These are phyloP conservation scores for Pammene fasciana DNA, from an alignment of 2,888 invertebrate genomes.

Conservation along the genomic window DNA sequence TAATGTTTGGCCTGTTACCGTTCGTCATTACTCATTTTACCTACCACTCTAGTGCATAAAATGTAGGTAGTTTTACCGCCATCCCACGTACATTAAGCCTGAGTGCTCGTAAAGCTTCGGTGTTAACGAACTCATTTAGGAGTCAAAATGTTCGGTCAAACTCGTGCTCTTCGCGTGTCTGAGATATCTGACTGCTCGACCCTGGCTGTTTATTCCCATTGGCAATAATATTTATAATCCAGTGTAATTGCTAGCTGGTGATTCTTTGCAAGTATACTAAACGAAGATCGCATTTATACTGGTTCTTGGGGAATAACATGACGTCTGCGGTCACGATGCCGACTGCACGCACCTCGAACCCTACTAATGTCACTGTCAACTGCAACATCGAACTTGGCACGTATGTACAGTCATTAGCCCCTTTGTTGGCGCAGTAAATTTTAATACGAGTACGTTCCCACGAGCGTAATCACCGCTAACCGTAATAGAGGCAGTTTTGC, in stretches of 20 bases:
- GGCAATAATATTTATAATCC: constrained; percentile 2
- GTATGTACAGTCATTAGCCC: constrained; percentile 39
- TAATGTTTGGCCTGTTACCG: constrained; percentile 31
- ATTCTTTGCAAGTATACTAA: background rate
- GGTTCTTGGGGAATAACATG: background rate
- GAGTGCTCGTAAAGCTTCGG: constrained; percentile 69
- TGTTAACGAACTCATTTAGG: constrained; percentile 80
- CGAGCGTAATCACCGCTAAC: constrained; percentile 31
- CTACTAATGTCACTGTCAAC: constrained; percentile 48
- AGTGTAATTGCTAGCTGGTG: background rate
- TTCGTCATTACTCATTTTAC: constrained; percentile 40
- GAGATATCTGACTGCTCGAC: constrained; percentile 61
- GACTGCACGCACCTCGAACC: constrained; percentile 50
- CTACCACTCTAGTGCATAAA: constrained; percentile 49
- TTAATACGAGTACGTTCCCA: constrained; percentile 37
- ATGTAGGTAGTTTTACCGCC: constrained; percentile 51
- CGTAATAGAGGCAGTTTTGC: constrained; percentile 28
- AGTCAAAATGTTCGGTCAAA: constrained; percentile 70
- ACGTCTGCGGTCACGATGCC: constrained; percentile 54
- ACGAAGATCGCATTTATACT: background rate
- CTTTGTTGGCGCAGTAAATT: constrained; percentile 38
- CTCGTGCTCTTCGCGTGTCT: constrained; percentile 51
- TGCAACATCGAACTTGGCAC: constrained; percentile 42
- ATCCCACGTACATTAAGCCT: constrained; percentile 65
- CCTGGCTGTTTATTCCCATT: constrained; percentile 46